phyloP scores from a whole-genome alignment of 2,797 vertebrate genomes.

The Cossypha heuglini region DNA sequence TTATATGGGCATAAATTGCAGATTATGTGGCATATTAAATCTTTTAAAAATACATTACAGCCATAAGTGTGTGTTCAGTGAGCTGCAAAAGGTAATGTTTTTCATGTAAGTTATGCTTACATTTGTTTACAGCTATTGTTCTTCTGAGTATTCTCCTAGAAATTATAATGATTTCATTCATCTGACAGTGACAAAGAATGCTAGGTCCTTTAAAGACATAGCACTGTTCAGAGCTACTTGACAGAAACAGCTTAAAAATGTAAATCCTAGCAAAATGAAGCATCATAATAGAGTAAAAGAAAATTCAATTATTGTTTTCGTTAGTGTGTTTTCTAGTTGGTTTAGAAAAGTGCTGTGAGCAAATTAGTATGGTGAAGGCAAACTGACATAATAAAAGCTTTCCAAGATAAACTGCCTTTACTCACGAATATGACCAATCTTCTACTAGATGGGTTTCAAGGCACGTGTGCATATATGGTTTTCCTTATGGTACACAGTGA shows the following conservation, averaged over 20 bases:
- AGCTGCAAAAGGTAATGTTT: background rate
- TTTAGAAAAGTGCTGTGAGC: background rate
- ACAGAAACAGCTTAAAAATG: background rate
- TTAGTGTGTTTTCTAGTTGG: background rate
- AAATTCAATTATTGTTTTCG: background rate
- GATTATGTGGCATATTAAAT: background rate
- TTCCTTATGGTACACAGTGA: background rate
- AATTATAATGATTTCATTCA: background rate
- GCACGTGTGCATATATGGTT: background rate
- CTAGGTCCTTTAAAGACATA: background rate
- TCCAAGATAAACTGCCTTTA: background rate
- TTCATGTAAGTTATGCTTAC: background rate
- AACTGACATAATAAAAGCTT: background rate
- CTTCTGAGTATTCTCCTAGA: background rate
- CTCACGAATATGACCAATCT: background rate
- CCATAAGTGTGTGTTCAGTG: background rate
- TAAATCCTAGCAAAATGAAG: background rate
- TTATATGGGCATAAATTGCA: background rate
- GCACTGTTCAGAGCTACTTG: background rate
- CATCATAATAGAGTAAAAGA: background rate
- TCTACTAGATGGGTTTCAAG: background rate
- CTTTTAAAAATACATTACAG: background rate
- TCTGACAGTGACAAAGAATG: background rate
- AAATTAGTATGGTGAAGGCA: background rate
- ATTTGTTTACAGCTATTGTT: constrained; percentile 26